Conservation (phyloP, 2,113 vertebrate species). For the Ornithorhynchus anatinus region DNA sequence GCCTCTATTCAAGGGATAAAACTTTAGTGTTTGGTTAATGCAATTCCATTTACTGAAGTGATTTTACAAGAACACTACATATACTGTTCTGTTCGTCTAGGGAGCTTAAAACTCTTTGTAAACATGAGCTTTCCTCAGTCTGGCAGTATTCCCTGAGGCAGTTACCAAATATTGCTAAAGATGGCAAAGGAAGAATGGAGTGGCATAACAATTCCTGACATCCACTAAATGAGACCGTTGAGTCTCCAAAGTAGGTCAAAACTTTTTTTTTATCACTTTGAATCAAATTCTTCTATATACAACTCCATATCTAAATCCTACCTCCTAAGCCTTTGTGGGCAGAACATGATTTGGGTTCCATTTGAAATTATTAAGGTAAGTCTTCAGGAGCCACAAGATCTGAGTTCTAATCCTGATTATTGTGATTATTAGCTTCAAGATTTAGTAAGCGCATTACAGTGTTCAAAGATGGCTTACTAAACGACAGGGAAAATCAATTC, state of each 20-base stretch:
- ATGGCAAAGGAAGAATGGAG: not conserved
- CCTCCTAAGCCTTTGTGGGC: not conserved
- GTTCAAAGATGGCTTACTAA: no score
- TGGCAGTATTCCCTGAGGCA: not conserved
- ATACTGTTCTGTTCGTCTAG: not conserved
- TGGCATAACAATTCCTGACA: not conserved
- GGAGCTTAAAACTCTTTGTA: not conserved
- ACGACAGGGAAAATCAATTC: no score
- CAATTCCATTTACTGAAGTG: not conserved
- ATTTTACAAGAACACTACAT: not conserved
- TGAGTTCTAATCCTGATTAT: not conserved
- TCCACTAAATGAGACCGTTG: not conserved
- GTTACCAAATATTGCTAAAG: slow-evolving; percentile 34
- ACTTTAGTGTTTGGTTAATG: no score
- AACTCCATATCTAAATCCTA: not conserved
- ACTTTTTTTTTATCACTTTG: not conserved
- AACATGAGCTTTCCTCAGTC: not conserved
- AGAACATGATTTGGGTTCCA: no score
- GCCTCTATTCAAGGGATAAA: no score
- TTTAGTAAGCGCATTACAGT: no score
- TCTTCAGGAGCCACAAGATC: not conserved
- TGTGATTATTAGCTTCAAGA: not conserved
- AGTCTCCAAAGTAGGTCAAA: not conserved
- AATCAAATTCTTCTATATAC: not conserved
- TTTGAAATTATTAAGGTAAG: no score